phyloP scores from a whole-genome alignment of 2,888 invertebrate species.

The Lottia scabra region DNA sequence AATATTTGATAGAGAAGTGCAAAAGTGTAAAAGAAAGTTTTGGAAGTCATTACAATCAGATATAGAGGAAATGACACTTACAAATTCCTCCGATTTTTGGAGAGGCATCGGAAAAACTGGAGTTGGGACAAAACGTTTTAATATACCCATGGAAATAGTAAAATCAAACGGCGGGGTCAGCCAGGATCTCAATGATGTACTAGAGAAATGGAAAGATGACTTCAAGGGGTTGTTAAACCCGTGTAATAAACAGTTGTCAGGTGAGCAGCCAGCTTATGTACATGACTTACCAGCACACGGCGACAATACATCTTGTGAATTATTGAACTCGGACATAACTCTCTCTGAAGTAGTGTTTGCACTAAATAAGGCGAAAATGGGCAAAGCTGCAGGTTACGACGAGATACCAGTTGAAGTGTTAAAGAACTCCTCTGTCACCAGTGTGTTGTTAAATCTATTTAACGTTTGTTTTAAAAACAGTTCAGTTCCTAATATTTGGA shows the following conservation, averaged over 20 bases:
- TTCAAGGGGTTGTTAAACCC: background rate
- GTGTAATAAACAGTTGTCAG: no score
- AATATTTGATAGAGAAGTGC: background rate
- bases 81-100: background rate
- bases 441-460: slow-evolving; percentile 18
- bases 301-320: no score
- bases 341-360: background rate
- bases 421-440: background rate
- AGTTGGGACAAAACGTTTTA: background rate
- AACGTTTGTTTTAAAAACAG: slow-evolving; percentile 24
- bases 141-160: background rate
- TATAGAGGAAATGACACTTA: no score
- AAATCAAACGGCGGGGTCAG: background rate
- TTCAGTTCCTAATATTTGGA: slow-evolving; percentile 20
- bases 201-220: background rate
- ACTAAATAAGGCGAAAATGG: background rate
- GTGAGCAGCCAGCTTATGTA: no score
- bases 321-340: background rate
- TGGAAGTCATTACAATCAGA: no score
- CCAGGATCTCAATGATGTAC: background rate
- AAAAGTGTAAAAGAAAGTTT: background rate
- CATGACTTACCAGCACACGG: no score
- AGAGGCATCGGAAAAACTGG: background rate
- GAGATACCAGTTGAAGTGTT: background rate
- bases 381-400: slow-evolving; percentile 1